phyloP scores from a whole-genome alignment of 2,113 vertebrate genomes.

The Brachypteracias leptosomus region DNA sequence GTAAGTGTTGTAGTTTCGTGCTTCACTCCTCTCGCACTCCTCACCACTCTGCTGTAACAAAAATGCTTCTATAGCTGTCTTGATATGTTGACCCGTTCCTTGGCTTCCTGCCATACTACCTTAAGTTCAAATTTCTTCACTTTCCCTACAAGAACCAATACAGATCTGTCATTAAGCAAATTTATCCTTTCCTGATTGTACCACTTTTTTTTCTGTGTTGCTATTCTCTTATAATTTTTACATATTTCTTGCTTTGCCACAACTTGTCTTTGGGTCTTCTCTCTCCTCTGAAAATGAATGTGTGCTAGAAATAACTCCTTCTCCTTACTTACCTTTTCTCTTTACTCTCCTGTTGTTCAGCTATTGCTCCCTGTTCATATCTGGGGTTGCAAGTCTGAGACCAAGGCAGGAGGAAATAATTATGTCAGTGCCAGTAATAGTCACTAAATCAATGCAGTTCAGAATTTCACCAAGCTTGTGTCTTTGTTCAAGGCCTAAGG shows the following conservation, averaged over 20 bases:
- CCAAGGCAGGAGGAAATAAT: background rate
- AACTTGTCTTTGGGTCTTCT: background rate
- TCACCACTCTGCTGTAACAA: background rate
- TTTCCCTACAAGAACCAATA: background rate
- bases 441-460: background rate
- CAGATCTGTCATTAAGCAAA: background rate
- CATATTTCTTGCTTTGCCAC: background rate
- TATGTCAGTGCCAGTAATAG: background rate
- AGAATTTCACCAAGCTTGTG: background rate
- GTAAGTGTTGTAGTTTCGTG: background rate
- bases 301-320: background rate
- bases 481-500: background rate
- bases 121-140: background rate
- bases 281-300: background rate
- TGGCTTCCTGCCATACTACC: background rate
- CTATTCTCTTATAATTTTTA: background rate
- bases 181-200: background rate
- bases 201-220: background rate
- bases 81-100: background rate
- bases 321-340: background rate
- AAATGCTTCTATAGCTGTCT: background rate
- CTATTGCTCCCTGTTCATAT: background rate
- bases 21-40: background rate
- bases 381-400: background rate
- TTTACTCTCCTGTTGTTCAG: background rate